These are phyloP conservation scores for Chrysotoxum bicinctum DNA, from an alignment of 2,888 invertebrate genomes.

Conservation along the genomic window DNA sequence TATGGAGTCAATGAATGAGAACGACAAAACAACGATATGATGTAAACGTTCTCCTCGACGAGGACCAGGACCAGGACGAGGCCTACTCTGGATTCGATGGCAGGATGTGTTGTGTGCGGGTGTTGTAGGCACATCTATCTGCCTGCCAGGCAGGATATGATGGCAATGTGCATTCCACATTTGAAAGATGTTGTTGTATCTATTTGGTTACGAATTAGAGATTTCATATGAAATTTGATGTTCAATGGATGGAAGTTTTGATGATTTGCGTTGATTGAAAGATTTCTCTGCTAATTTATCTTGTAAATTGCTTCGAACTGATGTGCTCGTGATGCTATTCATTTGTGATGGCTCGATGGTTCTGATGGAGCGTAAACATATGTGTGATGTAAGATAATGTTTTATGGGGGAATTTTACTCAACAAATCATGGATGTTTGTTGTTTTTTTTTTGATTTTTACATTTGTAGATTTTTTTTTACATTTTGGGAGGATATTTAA, in stretches of 20 bases:
- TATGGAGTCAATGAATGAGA: slow-evolving; percentile 20
- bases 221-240: slow-evolving; percentile 56
- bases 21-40: slow-evolving; percentile 18
- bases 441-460: not conserved
- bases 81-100: not conserved
- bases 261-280: slow-evolving; percentile 69
- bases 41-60: slow-evolving; percentile 1
- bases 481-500: too few relatives aligned
- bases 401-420: not conserved
- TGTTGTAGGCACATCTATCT: not conserved
- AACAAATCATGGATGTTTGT: not conserved
- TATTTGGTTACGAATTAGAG: slow-evolving; percentile 60
- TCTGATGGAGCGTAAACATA: slow-evolving; percentile 5
- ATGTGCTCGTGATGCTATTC: slow-evolving; percentile 30
- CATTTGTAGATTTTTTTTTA: too few relatives aligned
- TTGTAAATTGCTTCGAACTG: slow-evolving; percentile 52
- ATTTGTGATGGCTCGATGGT: not conserved
- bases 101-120: slow-evolving; percentile 1
- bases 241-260: slow-evolving; percentile 47
- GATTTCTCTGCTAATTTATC: slow-evolving; percentile 65
- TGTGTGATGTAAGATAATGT: not conserved
- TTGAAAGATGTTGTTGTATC: slow-evolving; percentile 35
- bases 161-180: slow-evolving; percentile 36
- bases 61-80: not conserved
- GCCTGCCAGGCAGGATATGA: slow-evolving; percentile 1